Conservation (phyloP, 2,797 vertebrate species). For the Lophius americanus region DNA sequence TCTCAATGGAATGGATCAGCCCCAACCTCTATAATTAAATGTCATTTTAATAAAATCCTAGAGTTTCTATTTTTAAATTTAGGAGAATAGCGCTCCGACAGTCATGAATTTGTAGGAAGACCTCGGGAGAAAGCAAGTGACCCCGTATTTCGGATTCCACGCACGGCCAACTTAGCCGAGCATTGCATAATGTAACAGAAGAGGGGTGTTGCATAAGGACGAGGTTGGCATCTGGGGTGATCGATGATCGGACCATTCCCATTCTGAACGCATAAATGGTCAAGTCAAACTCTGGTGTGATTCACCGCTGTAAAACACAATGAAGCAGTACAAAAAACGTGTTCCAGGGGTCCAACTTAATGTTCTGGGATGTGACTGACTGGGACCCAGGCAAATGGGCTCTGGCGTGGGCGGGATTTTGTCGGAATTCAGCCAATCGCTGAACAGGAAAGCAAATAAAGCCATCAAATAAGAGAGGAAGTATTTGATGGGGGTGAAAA, state of each 20-base stretch:
- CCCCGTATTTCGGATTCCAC: constrained; percentile 39
- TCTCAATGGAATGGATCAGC: too few species aligned
- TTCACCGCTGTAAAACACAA: neutral
- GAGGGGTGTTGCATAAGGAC: constrained; percentile 60
- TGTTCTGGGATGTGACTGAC: constrained; percentile 16
- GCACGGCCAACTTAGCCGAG: constrained; percentile 31
- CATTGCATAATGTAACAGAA: constrained; percentile 63
- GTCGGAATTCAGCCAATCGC: constrained; percentile 38
- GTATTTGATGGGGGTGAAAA: too few species aligned
- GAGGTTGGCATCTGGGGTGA: neutral
- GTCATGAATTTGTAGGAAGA: neutral
- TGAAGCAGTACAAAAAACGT: constrained; percentile 4
- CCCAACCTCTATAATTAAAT: neutral
- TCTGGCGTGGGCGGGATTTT: constrained; percentile 38
- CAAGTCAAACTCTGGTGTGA: neutral
- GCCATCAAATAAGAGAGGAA: too few species aligned
- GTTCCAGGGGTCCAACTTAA: neutral
- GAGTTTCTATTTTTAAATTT: too few species aligned
- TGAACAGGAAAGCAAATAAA: constrained; percentile 28
- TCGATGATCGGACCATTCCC: neutral
- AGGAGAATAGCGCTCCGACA: neutral
- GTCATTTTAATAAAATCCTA: neutral
- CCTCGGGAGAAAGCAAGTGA: constrained; percentile 4
- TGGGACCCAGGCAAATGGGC: constrained; percentile 37
- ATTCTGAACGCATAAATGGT: neutral